Conservation (phyloP, 2,888 invertebrate species). For the Eupsilia transversa region DNA sequence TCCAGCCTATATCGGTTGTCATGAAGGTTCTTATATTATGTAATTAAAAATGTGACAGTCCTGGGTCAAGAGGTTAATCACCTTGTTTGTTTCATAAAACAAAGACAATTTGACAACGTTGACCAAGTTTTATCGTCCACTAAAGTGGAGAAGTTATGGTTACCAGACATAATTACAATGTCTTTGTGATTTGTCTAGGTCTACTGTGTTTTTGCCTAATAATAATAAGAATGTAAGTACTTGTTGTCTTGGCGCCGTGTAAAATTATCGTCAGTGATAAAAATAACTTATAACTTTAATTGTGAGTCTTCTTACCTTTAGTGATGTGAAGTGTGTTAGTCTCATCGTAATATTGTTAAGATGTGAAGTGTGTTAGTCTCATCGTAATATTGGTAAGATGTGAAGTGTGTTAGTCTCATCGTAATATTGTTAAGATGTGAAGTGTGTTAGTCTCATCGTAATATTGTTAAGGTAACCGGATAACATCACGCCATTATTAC, state of each 20-base stretch:
- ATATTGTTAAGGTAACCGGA: too few species aligned
- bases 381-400: too few species aligned
- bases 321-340: too few species aligned
- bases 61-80: not conserved
- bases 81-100: conserved; percentile 1
- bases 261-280: too few species aligned
- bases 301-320: not conserved
- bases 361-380: too few species aligned
- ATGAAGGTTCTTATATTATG: not conserved
- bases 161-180: conserved; percentile 13
- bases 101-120: not conserved
- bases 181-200: conserved; percentile 5
- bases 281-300: not conserved
- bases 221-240: not conserved
- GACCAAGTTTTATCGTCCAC: conserved; percentile 1
- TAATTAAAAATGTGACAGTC: not conserved
- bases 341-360: too few species aligned
- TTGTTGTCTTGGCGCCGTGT: too few species aligned
- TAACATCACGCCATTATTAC: too few species aligned
- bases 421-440: too few species aligned
- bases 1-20: too few species aligned
- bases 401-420: too few species aligned
- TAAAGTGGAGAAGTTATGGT: conserved; percentile 20
- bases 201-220: not conserved
- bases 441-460: too few species aligned